phyloP scores from a whole-genome alignment of 2,888 invertebrate species.

The Mesodorylaimus sp. region DNA sequence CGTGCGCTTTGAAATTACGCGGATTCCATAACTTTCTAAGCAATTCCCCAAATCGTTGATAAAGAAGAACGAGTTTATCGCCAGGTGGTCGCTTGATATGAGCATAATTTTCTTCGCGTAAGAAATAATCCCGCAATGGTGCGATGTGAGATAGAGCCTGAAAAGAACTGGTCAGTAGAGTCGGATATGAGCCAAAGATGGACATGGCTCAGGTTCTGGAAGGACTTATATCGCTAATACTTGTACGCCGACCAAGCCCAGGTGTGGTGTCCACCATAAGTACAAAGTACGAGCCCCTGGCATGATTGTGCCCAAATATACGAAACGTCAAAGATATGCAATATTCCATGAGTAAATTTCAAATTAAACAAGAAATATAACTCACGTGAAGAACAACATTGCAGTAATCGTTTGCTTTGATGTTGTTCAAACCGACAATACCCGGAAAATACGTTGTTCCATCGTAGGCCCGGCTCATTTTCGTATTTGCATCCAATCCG shows the following conservation, averaged over 20 bases:
- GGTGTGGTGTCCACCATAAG: no score
- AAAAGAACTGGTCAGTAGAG: slow-evolving; percentile 11
- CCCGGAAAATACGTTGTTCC: slow-evolving; percentile 77
- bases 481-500: slow-evolving; percentile 58
- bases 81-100: slow-evolving; percentile 74
- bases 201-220: no score
- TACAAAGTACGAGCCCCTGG: no score
- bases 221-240: no score
- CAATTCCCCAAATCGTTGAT: slow-evolving; percentile 69
- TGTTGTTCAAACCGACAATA: slow-evolving; percentile 93
- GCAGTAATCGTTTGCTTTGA: slow-evolving; percentile 98
- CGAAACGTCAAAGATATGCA: background rate
- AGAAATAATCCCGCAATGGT: slow-evolving; percentile 79
- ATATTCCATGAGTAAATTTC: background rate
- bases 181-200: no score
- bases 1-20: slow-evolving; percentile 93
- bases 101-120: slow-evolving; percentile 73
- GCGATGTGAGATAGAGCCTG: slow-evolving; percentile 84
- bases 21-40: slow-evolving; percentile 97
- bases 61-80: slow-evolving; percentile 72
- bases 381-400: slow-evolving; percentile 84
- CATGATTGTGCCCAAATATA: background rate
- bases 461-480: slow-evolving; percentile 80
- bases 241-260: no score
- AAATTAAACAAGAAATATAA: slow-evolving; percentile 6